Evolutionary conservation across 2,113 vertebrate genomes (phyloP).

Genomic region (Colistium nudipinnis): DNA sequence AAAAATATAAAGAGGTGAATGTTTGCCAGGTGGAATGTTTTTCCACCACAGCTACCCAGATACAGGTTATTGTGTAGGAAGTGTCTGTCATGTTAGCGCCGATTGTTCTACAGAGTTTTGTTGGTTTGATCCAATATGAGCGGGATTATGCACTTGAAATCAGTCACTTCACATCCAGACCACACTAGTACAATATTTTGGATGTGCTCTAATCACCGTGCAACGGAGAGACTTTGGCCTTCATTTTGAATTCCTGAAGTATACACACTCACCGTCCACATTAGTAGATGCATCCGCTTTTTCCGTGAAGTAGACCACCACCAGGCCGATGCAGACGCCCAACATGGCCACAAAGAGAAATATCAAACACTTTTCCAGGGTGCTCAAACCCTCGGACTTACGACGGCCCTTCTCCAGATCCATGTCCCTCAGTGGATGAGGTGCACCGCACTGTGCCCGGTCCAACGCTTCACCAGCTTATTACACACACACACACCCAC

Average conservation of each 20-base stretch:
- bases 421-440: conserved; percentile 30
- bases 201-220: too few species aligned
- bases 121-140: background rate
- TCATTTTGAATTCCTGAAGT: background rate
- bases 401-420: conserved; percentile 38
- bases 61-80: background rate
- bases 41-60: conserved; percentile 1
- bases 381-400: conserved; percentile 48
- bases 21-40: too few species aligned
- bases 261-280: conserved; percentile 63
- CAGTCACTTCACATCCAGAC: background rate
- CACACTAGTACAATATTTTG: background rate
- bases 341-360: conserved; percentile 78
- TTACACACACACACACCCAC: background rate
- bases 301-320: conserved; percentile 69
- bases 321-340: conserved; percentile 66
- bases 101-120: background rate
- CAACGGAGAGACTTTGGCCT: background rate
- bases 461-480: conserved; percentile 12
- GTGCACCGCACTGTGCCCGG: conserved; percentile 3
- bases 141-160: background rate
- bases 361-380: conserved; percentile 76
- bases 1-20: too few species aligned
- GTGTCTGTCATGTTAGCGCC: background rate
- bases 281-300: conserved; percentile 5